phyloP scores from a whole-genome alignment of 1,140 invertebrate species.

The Thrips palmi region DNA sequence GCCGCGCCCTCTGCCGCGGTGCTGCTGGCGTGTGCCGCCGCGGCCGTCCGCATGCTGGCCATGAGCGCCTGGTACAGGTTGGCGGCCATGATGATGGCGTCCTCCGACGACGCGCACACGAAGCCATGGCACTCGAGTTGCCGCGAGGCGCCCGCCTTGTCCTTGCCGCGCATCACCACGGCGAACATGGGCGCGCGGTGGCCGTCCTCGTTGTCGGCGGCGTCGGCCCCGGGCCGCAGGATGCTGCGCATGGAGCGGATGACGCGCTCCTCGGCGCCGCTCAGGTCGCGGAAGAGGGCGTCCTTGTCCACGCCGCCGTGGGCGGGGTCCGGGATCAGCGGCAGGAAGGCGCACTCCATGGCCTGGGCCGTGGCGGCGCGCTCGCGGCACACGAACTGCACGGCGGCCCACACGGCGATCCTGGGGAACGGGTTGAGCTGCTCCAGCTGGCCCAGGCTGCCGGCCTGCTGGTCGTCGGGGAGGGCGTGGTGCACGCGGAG shows the following conservation, averaged over 20 bases:
- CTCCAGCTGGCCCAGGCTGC: slow-evolving; percentile 24
- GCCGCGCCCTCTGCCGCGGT: no score
- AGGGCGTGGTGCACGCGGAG: slow-evolving; percentile 40
- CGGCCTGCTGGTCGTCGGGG: slow-evolving; percentile 33
- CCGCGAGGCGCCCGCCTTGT: slow-evolving; percentile 42
- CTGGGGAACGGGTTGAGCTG: slow-evolving; percentile 65
- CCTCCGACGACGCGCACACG: slow-evolving; percentile 67
- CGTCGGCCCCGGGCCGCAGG: slow-evolving; percentile 21
- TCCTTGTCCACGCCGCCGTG: slow-evolving; percentile 57
- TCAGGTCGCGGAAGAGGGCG: slow-evolving; percentile 30
- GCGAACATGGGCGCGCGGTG: slow-evolving; percentile 71
- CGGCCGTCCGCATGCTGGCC: slow-evolving; percentile 57
- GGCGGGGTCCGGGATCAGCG: slow-evolving; percentile 64
- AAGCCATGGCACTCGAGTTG: slow-evolving; percentile 80
- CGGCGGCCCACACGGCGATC: slow-evolving; percentile 79
- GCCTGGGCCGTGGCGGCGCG: slow-evolving; percentile 8
- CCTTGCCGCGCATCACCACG: slow-evolving; percentile 53
- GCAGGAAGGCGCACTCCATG: slow-evolving; percentile 55
- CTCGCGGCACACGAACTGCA: slow-evolving; percentile 40
- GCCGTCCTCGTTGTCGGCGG: slow-evolving; percentile 22
- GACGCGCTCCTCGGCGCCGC: slow-evolving; percentile 17
- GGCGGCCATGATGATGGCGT: slow-evolving; percentile 75
- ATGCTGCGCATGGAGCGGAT: slow-evolving; percentile 18
- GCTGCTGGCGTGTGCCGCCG: no score
- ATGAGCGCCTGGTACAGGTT: slow-evolving; percentile 73